These are phyloP conservation scores for Gila orcuttii DNA, from an alignment of 2,113 vertebrate species.

Conservation along the genomic window DNA sequence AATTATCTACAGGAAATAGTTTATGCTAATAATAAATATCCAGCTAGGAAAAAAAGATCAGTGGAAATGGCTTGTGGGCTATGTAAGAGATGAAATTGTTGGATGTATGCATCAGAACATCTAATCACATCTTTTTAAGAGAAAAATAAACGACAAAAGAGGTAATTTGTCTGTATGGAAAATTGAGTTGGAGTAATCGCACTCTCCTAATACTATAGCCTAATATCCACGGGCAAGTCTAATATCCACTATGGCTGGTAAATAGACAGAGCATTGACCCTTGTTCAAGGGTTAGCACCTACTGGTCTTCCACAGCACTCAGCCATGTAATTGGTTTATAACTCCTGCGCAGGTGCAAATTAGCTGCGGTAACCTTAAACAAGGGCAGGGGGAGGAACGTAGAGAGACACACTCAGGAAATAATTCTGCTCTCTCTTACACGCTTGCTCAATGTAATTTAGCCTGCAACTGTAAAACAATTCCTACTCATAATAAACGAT, in stretches of 20 bases:
- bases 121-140: not conserved
- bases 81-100: not conserved
- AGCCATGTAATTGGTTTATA: constrained; percentile 48
- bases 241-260: not conserved
- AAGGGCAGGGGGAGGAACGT: constrained; percentile 9
- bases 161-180: too few relatives aligned
- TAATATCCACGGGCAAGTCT: not conserved
- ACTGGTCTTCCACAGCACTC: not conserved
- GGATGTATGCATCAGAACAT: not conserved
- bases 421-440: constrained; percentile 11
- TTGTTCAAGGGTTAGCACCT: not conserved
- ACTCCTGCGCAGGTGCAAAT: constrained; percentile 32
- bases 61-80: not conserved
- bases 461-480: constrained; percentile 3
- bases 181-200: not conserved
- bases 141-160: not conserved
- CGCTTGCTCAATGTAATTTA: not conserved
- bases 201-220: not conserved
- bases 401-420: not conserved
- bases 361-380: constrained; percentile 44
- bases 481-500: not conserved
- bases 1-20: constrained; percentile 31
- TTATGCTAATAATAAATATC: constrained; percentile 30
- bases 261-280: constrained; percentile 10
- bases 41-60: not conserved